A percentile compares a stretch with the other conserved stretches of the same genome.
These are phyloP conservation scores for Tridacna gigas DNA, from an alignment of 2,888 invertebrate genomes.

Conservation along the genomic window DNA sequence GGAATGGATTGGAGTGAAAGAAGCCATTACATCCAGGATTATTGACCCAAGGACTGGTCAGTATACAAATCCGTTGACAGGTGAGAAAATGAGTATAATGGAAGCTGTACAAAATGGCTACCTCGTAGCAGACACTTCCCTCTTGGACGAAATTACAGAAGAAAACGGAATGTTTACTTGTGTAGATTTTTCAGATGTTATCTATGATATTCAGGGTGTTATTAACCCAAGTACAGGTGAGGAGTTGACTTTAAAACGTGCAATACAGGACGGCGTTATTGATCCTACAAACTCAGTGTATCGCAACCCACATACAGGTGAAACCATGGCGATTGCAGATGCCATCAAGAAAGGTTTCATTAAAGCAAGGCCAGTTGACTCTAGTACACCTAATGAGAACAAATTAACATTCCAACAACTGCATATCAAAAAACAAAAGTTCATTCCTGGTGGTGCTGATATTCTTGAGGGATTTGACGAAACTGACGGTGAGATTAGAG, in stretches of 20 bases:
- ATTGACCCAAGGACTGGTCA: conserved; percentile 90
- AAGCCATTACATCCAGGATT: conserved; percentile 91
- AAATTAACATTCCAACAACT: conserved; percentile 77
- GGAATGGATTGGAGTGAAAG: conserved; percentile 88
- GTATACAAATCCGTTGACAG: conserved; percentile 85
- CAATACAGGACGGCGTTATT: conserved; percentile 77
- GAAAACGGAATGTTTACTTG: conserved; percentile 74
- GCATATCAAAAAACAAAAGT: conserved; percentile 77
- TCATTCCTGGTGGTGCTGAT: conserved; percentile 70
- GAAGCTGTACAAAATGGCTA: conserved; percentile 91
- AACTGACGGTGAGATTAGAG: conserved; percentile 62
- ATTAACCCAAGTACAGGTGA: conserved; percentile 76
- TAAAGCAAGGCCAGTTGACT: conserved; percentile 70
- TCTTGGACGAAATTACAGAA: conserved; percentile 65
- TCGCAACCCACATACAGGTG: conserved; percentile 78
- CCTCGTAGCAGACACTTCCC: conserved; percentile 84
- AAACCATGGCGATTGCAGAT: conserved; percentile 77
- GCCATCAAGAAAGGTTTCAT: conserved; percentile 79
- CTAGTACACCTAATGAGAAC: conserved; percentile 64
- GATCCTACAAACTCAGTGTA: conserved; percentile 79
- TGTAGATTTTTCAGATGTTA: conserved; percentile 75
- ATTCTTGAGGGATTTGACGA: conserved; percentile 66
- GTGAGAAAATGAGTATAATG: conserved; percentile 87
- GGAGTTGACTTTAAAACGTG: conserved; percentile 75
- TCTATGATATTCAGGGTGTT: conserved; percentile 73